Percentiles rank a stretch among this genome's conserved stretches.
Conservation (phyloP, 2,113 vertebrate genomes). For the Leucopsar rothschildi region DNA sequence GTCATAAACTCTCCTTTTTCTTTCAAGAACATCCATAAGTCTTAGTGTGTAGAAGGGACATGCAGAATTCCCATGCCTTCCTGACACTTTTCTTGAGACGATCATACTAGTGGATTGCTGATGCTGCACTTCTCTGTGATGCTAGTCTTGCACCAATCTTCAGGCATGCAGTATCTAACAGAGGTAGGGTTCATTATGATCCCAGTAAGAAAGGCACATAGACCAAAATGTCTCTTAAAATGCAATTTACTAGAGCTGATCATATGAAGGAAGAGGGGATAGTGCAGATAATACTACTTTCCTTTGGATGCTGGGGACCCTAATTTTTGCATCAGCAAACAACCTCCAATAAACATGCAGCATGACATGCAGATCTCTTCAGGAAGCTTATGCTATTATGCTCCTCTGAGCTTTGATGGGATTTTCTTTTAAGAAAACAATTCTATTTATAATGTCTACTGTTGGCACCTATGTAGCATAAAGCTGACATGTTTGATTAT, state of each 20-base stretch:
- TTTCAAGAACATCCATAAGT: not conserved
- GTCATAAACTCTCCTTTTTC: not conserved
- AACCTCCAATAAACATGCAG: not conserved
- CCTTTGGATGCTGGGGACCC: not conserved
- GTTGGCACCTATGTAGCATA: not conserved
- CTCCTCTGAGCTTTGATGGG: not conserved
- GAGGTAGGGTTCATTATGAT: not conserved
- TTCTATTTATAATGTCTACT: not conserved
- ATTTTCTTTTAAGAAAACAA: not conserved
- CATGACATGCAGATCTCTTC: too few relatives aligned
- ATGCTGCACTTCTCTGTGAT: not conserved
- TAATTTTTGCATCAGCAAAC: not conserved
- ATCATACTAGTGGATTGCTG: not conserved
- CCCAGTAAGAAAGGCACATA: not conserved
- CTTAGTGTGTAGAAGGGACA: accelerated
- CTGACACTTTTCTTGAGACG: not conserved
- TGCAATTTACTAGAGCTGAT: not conserved
- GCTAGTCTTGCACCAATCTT: not conserved
- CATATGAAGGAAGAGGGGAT: not conserved
- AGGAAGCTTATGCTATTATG: not conserved
- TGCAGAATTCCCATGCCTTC: not conserved
- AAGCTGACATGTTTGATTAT: not conserved
- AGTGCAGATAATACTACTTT: not conserved
- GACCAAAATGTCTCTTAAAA: not conserved
- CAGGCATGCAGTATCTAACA: not conserved